Base-by-base conservation (phyloP, 2,797 vertebrate genomes). In the Poecilia velifera region DNA sequence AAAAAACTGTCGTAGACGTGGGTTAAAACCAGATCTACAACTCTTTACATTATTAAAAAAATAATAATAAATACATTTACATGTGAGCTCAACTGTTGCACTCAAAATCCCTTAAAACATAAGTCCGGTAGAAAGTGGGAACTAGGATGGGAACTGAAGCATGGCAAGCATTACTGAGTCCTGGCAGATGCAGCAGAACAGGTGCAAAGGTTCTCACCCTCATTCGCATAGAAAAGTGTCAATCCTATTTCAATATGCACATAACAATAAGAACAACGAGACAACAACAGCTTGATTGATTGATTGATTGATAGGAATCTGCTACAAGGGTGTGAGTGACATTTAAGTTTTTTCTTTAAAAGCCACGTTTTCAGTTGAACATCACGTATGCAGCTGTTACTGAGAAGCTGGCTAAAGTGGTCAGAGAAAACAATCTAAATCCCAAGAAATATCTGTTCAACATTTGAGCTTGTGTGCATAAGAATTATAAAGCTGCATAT, bases 341-440 rank as follows among this genome's bases (percentile, higher is more conserved):
- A 28, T 59, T 14, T 4, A 28, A 12, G 55, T 36, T 0, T 64
- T 59, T 68, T 41, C 3, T 41, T 66, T 25, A 51, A 78, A 71
- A 53, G 88, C 83, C 91, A 89, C 79, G 64, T 4, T 9, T 84
- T 41, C 76, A 76, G 14, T 25, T 49, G 1, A 45, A 53, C 36
- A 73, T 78, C 47, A 77, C 68, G 83, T 41, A 81, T 31, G 62
- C 80, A 91, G 76, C 83, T 87, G 88, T 78, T 83, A 3, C 10
- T 25, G 46, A 75, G 49, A 80, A 73, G 55, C 68, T 76, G 53
- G 25, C 51, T 25, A 34, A 80, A 76, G 41, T 34, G 47, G 47
- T 39, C 76, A 76, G 55, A 78, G 46, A 68, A 13, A 6, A 31
- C 1, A 72, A 2, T 39, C 3, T 49, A 39, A 22, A 39, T 12